Evolutionary conservation across 1,140 invertebrate genomes (phyloP).

Genomic region (Drosophila repletoides): DNA sequence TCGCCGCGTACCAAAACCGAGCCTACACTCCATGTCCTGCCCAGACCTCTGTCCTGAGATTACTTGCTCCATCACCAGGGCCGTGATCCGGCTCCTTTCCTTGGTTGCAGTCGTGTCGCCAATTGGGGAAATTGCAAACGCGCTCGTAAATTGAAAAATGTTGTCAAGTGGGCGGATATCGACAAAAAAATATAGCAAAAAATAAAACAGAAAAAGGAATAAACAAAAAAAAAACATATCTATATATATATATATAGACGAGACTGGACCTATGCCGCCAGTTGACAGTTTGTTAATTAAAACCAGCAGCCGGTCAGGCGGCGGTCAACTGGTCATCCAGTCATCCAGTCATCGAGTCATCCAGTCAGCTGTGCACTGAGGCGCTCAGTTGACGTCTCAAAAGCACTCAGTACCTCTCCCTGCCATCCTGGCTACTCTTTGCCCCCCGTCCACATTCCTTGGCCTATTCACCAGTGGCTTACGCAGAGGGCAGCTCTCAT

Average conservation of each 20-base stretch:
- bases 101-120: slow-evolving; percentile 1
- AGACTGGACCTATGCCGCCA: slow-evolving; percentile 37
- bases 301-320: slow-evolving; percentile 57
- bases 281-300: slow-evolving; percentile 81
- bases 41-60: too few species aligned
- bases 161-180: slow-evolving; percentile 48
- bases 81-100: too few species aligned
- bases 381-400: slow-evolving; percentile 72
- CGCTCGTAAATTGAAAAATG: slow-evolving; percentile 59
- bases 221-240: slow-evolving; percentile 6
- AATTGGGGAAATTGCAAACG: slow-evolving; percentile 46
- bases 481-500: too few species aligned
- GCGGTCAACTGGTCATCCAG: slow-evolving; percentile 43
- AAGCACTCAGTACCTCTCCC: background rate
- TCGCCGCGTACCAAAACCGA: slow-evolving; percentile 11
- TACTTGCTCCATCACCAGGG: too few species aligned
- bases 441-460: too few species aligned
- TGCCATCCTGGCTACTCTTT: too few species aligned
- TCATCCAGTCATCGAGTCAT: slow-evolving; percentile 27
- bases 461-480: too few species aligned
- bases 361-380: slow-evolving; percentile 43
- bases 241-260: slow-evolving; percentile 11
- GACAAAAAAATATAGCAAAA: slow-evolving; percentile 16
- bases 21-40: too few species aligned
- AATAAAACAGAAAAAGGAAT: background rate